Evolutionary conservation across 1,140 invertebrate genomes (phyloP).

Genomic region (Papilio machaon): DNA sequence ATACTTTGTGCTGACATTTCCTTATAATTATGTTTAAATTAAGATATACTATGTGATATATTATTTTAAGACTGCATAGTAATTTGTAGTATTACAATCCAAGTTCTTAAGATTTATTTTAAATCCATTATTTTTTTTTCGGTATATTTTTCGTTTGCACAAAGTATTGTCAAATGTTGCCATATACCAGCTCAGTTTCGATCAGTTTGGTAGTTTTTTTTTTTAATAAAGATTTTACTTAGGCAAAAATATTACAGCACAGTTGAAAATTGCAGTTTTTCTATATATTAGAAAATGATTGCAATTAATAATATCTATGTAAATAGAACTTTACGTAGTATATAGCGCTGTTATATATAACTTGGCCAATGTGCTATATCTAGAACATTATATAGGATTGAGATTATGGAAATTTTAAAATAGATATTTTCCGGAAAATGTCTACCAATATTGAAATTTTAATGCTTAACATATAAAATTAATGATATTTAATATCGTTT

Average conservation of each 20-base stretch:
- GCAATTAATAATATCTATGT: neutral
- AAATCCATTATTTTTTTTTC: conserved; percentile 22
- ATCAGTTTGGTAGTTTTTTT: neutral
- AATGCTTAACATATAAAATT: conserved; percentile 45
- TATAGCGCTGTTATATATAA: conserved; percentile 9
- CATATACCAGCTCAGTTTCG: conserved; percentile 12
- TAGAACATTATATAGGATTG: neutral
- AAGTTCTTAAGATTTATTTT: conserved; percentile 40
- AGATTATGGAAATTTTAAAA: conserved; percentile 5
- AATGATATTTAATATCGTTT: conserved; percentile 77
- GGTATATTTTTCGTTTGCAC: conserved; percentile 43
- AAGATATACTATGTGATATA: conserved; percentile 48
- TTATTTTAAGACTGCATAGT: conserved; percentile 53
- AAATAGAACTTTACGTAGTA: conserved; percentile 31
- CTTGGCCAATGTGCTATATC: conserved; percentile 19
- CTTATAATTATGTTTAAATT: conserved; percentile 28
- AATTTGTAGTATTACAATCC: conserved; percentile 51
- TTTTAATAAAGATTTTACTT: neutral
- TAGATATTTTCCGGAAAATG: neutral
- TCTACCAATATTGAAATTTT: conserved; percentile 27
- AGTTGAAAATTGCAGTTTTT: conserved; percentile 4
- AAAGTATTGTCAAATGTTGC: conserved; percentile 52
- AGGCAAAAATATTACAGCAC: conserved; percentile 22
- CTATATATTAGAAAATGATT: neutral
- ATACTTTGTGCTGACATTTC: conserved; percentile 53